Evolutionary conservation across 1,140 invertebrate species (phyloP), one percentile per base, ranked within the genome.

Genomic region (Mamestra configurata): DNA sequence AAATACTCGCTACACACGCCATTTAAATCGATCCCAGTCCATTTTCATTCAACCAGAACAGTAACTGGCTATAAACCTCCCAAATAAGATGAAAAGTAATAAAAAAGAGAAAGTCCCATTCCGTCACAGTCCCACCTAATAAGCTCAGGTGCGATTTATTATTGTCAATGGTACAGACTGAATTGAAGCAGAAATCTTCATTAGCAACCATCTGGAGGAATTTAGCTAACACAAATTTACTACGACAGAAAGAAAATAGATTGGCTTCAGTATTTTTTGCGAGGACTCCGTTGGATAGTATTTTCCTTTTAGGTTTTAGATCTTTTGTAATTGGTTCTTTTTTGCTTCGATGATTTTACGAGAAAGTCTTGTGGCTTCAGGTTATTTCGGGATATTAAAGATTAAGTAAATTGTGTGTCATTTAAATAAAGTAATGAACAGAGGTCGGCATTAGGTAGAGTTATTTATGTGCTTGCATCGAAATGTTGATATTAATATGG

Each of bases 161-260:
- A 70, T 70, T 43, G 64, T 70, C 64, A 78, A 49, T 53, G 72
- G 51, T 35, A 35, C 18, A 76, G 59, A 27, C 49, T 4, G 49
- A 78, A 78, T 78, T 70, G 76, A 7, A 18, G 15, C 18, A 78
- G 64, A 68, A 78, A 78, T 78, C 61, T 68, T 57, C 64, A 55
- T 78, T 78, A 78, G 15, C 15, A 35, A 20, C 24, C 43, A 51
- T 71, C 68, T 27, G 46, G 24, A 53, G 24, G 43, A 71, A 51
- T 68, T 49, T 71, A 71, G 68, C 15, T 71, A 71, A 71, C 24
- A 31, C 24, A 15, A 51, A 71, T 53, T 71, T 71, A 71, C 15
- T 68, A 46, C 64, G 64, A 68, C 40, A 46, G 64, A 2, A 49
- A 13, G 5, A 46, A 15, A 46, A 68, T 37, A 68, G 40, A 68